Evolutionary conservation across 2,888 invertebrate species (phyloP).

Genomic region (Hermaeophaga mercurialis): DNA sequence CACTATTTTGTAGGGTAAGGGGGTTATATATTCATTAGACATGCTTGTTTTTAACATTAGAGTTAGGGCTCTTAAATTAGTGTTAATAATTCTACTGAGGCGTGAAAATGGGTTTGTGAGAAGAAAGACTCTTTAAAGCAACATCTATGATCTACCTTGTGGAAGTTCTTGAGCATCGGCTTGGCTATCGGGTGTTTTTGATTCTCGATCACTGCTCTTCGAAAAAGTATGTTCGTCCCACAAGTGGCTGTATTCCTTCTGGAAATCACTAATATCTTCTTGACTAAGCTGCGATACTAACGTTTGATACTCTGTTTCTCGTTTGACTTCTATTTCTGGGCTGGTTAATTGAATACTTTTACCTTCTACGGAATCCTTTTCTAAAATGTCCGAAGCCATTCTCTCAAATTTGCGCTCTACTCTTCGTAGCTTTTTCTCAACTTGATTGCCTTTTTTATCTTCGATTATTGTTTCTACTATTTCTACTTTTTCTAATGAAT

Average conservation of each 20-base stretch:
- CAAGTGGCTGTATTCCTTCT: slow-evolving; percentile 57
- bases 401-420: slow-evolving; percentile 61
- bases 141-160: slow-evolving; percentile 58
- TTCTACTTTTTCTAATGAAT: slow-evolving; percentile 51
- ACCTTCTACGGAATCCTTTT: slow-evolving; percentile 49
- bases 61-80: slow-evolving; percentile 29
- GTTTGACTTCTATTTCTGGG: slow-evolving; percentile 51
- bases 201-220: slow-evolving; percentile 56
- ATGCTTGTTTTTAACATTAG: slow-evolving; percentile 31
- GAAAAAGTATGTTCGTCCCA: slow-evolving; percentile 60
- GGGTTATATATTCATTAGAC: slow-evolving; percentile 27
- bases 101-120: slow-evolving; percentile 44
- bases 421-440: slow-evolving; percentile 55
- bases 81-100: slow-evolving; percentile 40
- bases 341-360: slow-evolving; percentile 48
- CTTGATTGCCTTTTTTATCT: slow-evolving; percentile 40
- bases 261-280: slow-evolving; percentile 60
- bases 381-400: slow-evolving; percentile 60
- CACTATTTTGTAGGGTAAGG: slow-evolving; percentile 23
- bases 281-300: slow-evolving; percentile 60
- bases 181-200: slow-evolving; percentile 58
- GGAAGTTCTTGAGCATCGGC: slow-evolving; percentile 57
- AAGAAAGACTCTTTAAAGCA: slow-evolving; percentile 40
- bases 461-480: slow-evolving; percentile 35
- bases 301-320: slow-evolving; percentile 57